Percentiles rank a stretch among this genome's conserved stretches.
Conservation (phyloP, 2,888 invertebrate genomes). For the Villa cingulata region DNA sequence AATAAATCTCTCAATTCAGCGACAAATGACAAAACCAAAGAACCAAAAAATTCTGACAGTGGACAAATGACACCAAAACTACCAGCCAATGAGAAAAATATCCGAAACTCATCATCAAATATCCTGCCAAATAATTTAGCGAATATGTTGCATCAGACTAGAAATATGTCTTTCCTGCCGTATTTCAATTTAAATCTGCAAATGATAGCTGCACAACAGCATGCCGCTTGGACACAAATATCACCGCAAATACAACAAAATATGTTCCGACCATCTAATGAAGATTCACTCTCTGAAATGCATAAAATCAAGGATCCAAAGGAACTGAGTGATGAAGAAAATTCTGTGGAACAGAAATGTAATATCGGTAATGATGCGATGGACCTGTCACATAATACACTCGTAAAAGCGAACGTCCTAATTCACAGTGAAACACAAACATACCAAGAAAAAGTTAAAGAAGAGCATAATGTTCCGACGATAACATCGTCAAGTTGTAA, state of each 20-base stretch:
- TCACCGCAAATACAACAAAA: constrained; percentile 22
- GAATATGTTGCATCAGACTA: constrained; percentile 27
- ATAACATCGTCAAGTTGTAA: constrained; percentile 20
- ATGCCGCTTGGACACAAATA: constrained; percentile 32
- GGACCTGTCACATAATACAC: constrained; percentile 29
- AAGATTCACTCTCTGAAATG: constrained; percentile 4
- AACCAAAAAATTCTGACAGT: neutral
- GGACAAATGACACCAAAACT: neutral
- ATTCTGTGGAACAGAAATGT: constrained; percentile 16
- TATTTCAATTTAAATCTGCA: constrained; percentile 35
- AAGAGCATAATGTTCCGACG: constrained; percentile 21
- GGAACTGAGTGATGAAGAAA: constrained; percentile 17
- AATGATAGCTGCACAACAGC: constrained; percentile 35
- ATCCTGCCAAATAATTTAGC: constrained; percentile 27
- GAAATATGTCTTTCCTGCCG: constrained; percentile 31
- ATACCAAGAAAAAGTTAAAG: neutral
- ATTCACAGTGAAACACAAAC: neutral
- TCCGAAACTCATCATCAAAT: constrained; percentile 14
- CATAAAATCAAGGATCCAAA: constrained; percentile 12
- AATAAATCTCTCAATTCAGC: neutral
- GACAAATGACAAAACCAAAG: neutral
- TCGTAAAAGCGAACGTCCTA: neutral
- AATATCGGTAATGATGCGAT: constrained; percentile 25
- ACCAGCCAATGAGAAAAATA: constrained; percentile 1
- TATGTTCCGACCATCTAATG: constrained; percentile 4